Base-by-base conservation (phyloP, 1,140 invertebrate genomes). In the Acromyrmex heyeri region DNA sequence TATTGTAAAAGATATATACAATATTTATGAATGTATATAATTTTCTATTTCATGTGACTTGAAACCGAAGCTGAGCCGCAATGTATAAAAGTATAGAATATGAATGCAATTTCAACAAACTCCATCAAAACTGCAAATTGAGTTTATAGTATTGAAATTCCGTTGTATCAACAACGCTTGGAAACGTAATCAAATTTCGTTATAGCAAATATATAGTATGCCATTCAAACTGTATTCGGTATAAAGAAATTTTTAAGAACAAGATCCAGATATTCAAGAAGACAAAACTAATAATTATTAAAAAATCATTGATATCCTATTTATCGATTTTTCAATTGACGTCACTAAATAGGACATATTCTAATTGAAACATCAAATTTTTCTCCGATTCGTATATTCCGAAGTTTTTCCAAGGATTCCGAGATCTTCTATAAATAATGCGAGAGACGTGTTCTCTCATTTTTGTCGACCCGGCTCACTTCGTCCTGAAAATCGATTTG, bases 81-180 rank as follows among this genome's bases (percentile, higher is more conserved):
- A n/a, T 38, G 55, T 75, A 62, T 12, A 55, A 61, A 62, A 73
- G 38, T 73, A 27, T 34, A 6, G 44, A 83, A 83, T 81, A 75
- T 75, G 73, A 83, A 83, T 83, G 27, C 14, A 83, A 62, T 73
- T 38, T 59, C 55, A 61, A 83, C 69, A 83, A 72, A 62, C 79
- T 62, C 18, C n/a, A n/a, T 69, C 34, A 38, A 61, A 73, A 61
- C 44, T 75, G 24, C 14, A 75, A 83, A 83, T 73, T 83, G 79
- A 83, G 69, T 83, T 83, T 83, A 69, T 34, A 83, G 55, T 50
- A 83, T 75, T 75, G 79, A 83, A 83, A 83, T 83, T 83, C 48
- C 69, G 55, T 83, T 83, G 59, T 50, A 73, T 73, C 79, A 83
- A 75, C 69, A 83, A 14, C n/a, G 21, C 34, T 30, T 12, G 50